A percentile compares a stretch with the other conserved stretches of the same genome.
phyloP scores from a whole-genome alignment of 2,113 vertebrate genomes.

The Rallus limicola region DNA sequence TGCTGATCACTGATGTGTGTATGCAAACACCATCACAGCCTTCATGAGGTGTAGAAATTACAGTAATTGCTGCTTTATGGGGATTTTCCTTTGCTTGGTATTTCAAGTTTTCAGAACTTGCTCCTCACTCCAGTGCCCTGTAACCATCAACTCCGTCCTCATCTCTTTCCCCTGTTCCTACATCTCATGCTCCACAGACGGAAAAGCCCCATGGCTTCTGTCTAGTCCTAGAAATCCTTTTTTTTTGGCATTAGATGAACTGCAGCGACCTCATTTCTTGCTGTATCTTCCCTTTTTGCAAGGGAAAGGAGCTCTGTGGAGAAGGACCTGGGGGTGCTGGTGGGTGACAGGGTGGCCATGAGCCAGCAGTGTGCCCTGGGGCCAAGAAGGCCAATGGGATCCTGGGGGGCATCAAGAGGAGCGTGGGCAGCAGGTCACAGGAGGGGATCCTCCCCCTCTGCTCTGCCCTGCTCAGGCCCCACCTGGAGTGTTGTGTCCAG shows the following conservation, averaged over 20 bases:
- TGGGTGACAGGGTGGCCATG: too few species aligned
- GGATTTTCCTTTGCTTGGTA: not conserved
- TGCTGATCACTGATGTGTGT: not conserved
- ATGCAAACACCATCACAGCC: not conserved
- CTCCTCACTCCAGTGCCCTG: not conserved
- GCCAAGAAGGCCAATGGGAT: too few species aligned
- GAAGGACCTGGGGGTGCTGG: too few species aligned
- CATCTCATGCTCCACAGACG: not conserved
- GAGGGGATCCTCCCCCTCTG: too few species aligned
- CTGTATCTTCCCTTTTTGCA: not conserved
- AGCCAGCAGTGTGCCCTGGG: too few species aligned
- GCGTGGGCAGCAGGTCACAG: too few species aligned
- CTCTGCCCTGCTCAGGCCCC: too few species aligned
- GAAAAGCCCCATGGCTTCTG: not conserved
- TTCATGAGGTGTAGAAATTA: not conserved
- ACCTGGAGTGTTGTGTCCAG: too few species aligned
- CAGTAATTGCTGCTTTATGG: not conserved
- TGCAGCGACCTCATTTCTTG: not conserved
- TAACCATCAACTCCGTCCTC: not conserved
- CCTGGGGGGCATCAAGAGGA: too few species aligned
- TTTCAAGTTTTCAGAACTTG: not conserved
- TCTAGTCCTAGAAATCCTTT: not conserved
- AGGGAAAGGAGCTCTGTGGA: too few species aligned
- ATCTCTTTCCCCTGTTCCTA: not conserved
- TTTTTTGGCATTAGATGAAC: not conserved